Base-by-base conservation (phyloP, 2,113 vertebrate species). In the Baryphthengus martii region DNA sequence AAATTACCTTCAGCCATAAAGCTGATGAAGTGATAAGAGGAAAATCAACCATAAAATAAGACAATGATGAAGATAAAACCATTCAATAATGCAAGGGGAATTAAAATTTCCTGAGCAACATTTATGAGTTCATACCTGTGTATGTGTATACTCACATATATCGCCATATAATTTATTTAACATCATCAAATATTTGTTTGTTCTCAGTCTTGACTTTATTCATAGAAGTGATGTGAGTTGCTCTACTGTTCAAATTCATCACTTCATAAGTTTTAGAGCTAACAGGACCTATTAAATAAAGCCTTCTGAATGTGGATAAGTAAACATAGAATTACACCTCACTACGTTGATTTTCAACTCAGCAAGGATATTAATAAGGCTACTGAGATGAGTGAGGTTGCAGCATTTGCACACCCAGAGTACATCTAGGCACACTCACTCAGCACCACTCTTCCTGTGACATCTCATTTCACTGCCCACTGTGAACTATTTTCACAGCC, bases 361-460 rank as follows among this genome's bases (percentile, higher is more conserved):
- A 52, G 14, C 10, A 68, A 37, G 3, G 10, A 42, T 59, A 49
- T 84, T 73, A 40, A 15, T 45, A 82, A 50, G 11, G 33, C 3
- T n/a, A 16, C 11, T 50, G 33, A 86, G 72, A 53, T 29, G 40
- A 70, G 4, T 21, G 10, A 89, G 33, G 17, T 40, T 0, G 0
- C 26, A 26, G 6, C 53, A 13, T 68, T 72, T 8, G 0, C 39
- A 73, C 17, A 49, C 13, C 4, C 17, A 6, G 18, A 35, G 10
- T 9, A 13, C 4, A 4, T 56, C 29, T 40, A 47, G n/a, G 61
- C 26, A 50, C 26, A 56, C 7, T 63, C 42, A 66, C 9, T 14
- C 28, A 66, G 19, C 10, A 40, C 31, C 2, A 1, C 25, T 52
- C 29, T 47, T 87, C 18, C n/a, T 78, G 9, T 39, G 15, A 3